Percentiles rank a stretch among this genome's conserved stretches.
Evolutionary conservation across 1,140 invertebrate genomes (phyloP).

Genomic region (Leptinotarsa texana): DNA sequence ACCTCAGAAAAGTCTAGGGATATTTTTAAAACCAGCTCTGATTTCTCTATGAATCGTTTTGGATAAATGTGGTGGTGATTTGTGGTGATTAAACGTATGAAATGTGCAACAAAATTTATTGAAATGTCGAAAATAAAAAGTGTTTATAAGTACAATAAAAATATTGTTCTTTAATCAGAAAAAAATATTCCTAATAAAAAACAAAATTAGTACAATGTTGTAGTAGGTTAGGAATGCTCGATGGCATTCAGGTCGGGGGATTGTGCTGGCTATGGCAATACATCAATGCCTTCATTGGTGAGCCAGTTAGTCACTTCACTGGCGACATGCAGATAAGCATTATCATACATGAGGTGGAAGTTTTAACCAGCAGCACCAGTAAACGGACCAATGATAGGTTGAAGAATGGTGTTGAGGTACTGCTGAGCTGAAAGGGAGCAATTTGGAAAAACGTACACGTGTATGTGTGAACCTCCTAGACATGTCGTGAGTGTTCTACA

Average conservation of each 20-base stretch:
- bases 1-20: no score
- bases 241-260: constrained; percentile 49
- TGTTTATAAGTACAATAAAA: no score
- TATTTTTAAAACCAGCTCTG: no score
- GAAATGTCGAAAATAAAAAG: no score
- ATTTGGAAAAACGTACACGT: constrained; percentile 15
- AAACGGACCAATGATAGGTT: not conserved
- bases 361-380: not conserved
- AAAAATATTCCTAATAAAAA: no score
- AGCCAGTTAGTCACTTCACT: constrained; percentile 9
- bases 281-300: constrained; percentile 21
- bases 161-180: no score
- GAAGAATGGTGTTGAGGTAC: not conserved
- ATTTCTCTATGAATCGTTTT: no score
- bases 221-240: constrained; percentile 32
- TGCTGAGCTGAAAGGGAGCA: not conserved
- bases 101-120: no score
- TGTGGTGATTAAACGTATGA: no score
- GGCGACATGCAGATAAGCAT: constrained; percentile 1
- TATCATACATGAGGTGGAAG: constrained; percentile 3
- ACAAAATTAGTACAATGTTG: no score
- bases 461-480: constrained; percentile 16
- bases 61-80: no score
- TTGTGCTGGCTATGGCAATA: constrained; percentile 45
- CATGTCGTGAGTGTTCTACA: not conserved